Evolutionary conservation across 1,140 invertebrate species (phyloP).

Genomic region (Chironomus striatipennis): DNA sequence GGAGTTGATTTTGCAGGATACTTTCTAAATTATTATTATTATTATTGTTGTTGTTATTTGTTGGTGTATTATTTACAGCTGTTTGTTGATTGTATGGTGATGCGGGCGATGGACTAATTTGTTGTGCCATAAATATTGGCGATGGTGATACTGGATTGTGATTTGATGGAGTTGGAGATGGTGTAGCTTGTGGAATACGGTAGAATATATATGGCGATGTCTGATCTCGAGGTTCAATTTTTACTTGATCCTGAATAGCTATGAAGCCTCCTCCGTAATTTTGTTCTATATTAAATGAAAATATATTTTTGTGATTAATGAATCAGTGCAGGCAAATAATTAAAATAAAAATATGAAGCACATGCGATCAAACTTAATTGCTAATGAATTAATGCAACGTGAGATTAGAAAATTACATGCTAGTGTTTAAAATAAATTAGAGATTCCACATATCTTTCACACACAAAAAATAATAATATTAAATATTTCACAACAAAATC

Average conservation of each 20-base stretch:
- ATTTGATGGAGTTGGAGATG: slow-evolving; percentile 28
- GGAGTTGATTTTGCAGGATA: neutral
- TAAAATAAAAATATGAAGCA: neutral
- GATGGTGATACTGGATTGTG: neutral
- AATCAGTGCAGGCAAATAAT: neutral
- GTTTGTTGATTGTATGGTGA: slow-evolving; percentile 25
- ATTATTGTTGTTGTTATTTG: neutral
- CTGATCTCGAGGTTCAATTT: slow-evolving; percentile 35
- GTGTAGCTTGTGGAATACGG: slow-evolving; percentile 27
- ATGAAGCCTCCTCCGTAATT: slow-evolving; percentile 12
- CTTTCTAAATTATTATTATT: neutral
- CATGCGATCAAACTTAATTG: neutral
- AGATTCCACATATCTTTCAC: too few relatives aligned
- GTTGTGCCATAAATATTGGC: slow-evolving; percentile 24
- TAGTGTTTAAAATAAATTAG: too few relatives aligned
- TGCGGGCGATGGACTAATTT: slow-evolving; percentile 26
- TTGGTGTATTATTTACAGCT: neutral
- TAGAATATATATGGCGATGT: slow-evolving; percentile 30
- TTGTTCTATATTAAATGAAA: neutral
- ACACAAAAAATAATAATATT: too few relatives aligned
- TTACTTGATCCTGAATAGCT: slow-evolving; percentile 29
- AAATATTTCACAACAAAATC: too few relatives aligned
- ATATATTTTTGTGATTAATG: neutral
- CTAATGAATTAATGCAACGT: too few relatives aligned
- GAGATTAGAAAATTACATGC: too few relatives aligned